phyloP scores from a whole-genome alignment of 2,797 vertebrate species.

The Amniataba percoides region DNA sequence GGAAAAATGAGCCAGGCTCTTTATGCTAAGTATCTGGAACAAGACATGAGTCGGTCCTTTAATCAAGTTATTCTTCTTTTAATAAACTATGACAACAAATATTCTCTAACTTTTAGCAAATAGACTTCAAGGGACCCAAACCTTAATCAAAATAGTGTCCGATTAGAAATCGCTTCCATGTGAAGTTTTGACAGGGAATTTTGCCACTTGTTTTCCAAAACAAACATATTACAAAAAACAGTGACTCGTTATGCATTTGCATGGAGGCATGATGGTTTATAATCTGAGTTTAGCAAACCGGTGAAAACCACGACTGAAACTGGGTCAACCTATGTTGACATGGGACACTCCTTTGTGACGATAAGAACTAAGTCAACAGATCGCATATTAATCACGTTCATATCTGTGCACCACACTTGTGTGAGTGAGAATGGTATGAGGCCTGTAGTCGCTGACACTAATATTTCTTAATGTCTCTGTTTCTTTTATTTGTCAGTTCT shows the following conservation, averaged over 20 bases:
- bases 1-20: neutral
- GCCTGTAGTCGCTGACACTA: neutral
- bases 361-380: constrained; percentile 51
- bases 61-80: neutral
- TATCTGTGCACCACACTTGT: constrained; percentile 19
- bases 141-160: neutral
- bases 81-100: neutral
- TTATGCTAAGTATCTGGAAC: neutral
- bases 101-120: neutral
- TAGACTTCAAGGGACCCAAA: neutral
- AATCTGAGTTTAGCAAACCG: neutral
- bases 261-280: neutral
- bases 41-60: too few species aligned
- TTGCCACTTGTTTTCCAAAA: too few species aligned
- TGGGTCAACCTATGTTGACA: constrained; percentile 43
- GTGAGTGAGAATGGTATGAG: constrained; percentile 24
- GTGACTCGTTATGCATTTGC: neutral
- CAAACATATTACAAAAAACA: neutral
- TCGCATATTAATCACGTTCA: constrained; percentile 36
- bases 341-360: constrained; percentile 31
- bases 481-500: constrained; percentile 24
- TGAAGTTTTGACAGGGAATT: neutral
- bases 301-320: constrained; percentile 8
- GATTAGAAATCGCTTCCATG: neutral
- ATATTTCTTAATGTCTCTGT: constrained; percentile 5